Evolutionary conservation across 2,113 vertebrate species (phyloP), one percentile per base, ranked within the genome.

Genomic region (Meleagris gallopavo): DNA sequence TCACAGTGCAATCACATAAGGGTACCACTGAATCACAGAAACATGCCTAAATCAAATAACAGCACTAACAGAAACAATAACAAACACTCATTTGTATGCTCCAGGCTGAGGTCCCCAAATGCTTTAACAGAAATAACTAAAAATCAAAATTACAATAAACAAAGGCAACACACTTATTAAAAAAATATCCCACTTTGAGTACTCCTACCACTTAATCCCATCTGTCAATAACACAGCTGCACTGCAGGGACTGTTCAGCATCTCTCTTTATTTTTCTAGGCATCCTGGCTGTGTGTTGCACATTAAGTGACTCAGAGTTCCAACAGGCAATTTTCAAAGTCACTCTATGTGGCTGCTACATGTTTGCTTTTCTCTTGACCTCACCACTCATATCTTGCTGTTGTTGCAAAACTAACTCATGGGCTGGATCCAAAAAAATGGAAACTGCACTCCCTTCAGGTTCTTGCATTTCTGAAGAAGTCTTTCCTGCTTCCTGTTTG

Each of bases 401-500:
- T 83, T 93, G 91, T 64, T 94, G 88, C 95, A 95, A 78, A 86
- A 72, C 57, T 11, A 9, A 46, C 25, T 5, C 55, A 36, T 77
- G 94, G 89, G 85, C 19, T 13, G 62, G 72, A 46, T 89, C 85
- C 86, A 92, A 76, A 38, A 67, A 81, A 72, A 50, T 10, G 91
- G 93, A 58, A 94, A 60, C 54, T 29, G 69, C 36, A 0, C 58
- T 72, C 70, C 84, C 91, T 69, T 85, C 13, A 10, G 94, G 22
- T 80, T 57, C 87, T 38, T 43, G 57, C 45, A 12, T 78, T 78
- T 24, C 88, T 91, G 93, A 60, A 78, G 30, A 81, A 91, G 66
- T 76, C 86, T 54, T 96, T 94, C 95, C 93, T 81, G 88, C 91
- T 96, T 95, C 96, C 94, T 96, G 85, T 93, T 96, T 93, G 94